Conservation (phyloP, 1,140 invertebrate genomes). For the Drosophila lacertosa region DNA sequence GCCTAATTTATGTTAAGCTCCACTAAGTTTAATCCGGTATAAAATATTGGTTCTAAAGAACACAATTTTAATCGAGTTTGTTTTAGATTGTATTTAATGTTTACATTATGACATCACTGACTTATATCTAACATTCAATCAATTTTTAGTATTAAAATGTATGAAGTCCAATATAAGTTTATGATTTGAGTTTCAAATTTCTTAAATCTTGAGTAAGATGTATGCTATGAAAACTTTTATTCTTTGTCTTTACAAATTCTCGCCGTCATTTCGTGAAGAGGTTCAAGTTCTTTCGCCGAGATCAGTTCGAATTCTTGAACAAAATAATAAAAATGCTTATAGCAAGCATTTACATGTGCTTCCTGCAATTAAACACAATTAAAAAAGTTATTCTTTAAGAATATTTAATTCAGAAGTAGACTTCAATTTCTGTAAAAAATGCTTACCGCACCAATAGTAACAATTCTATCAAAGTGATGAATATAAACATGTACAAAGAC, state of each 20-base stretch:
- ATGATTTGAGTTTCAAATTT: slow-evolving; percentile 39
- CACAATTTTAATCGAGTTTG: background rate
- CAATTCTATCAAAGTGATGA: slow-evolving; percentile 96
- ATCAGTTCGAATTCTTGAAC: slow-evolving; percentile 95
- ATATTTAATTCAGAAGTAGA: background rate
- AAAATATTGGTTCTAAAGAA: background rate
- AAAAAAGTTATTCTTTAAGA: background rate
- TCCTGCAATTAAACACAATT: slow-evolving; percentile 87
- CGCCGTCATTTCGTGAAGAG: slow-evolving; percentile 91
- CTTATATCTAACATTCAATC: slow-evolving; percentile 39
- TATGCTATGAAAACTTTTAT: background rate
- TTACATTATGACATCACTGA: slow-evolving; percentile 36
- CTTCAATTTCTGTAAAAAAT: too few species aligned
- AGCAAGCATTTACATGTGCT: slow-evolving; percentile 97
- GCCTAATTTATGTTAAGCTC: too few species aligned
- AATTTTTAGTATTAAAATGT: slow-evolving; percentile 22
- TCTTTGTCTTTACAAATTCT: slow-evolving; percentile 87
- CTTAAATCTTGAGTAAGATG: slow-evolving; percentile 13
- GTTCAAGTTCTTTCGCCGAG: slow-evolving; percentile 94
- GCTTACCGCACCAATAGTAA: slow-evolving; percentile 94
- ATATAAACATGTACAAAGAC: slow-evolving; percentile 99
- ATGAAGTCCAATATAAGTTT: slow-evolving; percentile 38
- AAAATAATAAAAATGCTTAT: slow-evolving; percentile 99
- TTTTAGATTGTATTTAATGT: slow-evolving; percentile 32
- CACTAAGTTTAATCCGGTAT: too few species aligned